These are phyloP conservation scores for Pseudococcus viburni DNA, from an alignment of 2,888 invertebrate species.

Conservation along the genomic window DNA sequence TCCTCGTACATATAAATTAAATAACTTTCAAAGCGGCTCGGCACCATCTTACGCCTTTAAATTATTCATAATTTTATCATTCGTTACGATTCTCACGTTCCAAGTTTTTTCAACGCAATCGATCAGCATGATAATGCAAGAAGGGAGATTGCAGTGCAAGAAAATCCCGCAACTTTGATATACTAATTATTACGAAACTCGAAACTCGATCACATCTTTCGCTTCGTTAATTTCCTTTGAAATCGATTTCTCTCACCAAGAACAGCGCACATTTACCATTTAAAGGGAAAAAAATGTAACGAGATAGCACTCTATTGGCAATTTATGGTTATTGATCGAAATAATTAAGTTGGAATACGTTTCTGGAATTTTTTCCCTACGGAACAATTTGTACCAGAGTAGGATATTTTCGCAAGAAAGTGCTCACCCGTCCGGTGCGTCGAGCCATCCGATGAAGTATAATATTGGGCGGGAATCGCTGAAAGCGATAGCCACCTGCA, in stretches of 20 bases:
- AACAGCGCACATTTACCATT: constrained; percentile 1
- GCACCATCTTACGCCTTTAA: neutral
- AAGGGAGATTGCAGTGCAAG: neutral
- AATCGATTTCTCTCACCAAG: constrained; percentile 3
- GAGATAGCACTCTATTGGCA: constrained; percentile 48
- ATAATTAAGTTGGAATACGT: constrained; percentile 61
- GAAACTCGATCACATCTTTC: constrained; percentile 29
- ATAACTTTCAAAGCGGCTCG: neutral
- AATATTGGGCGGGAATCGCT: constrained; percentile 60
- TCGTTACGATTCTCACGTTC: constrained; percentile 37
- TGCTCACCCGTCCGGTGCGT: neutral
- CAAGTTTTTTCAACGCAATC: neutral
- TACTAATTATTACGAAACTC: constrained; percentile 36
- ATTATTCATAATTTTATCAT: constrained; percentile 37
- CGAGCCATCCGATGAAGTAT: constrained; percentile 42
- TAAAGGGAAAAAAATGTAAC: constrained; percentile 21
- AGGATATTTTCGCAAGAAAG: constrained; percentile 21
- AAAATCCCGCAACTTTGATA: neutral
- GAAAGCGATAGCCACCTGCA: constrained; percentile 64
- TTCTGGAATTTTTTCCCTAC: constrained; percentile 45
- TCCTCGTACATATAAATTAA: neutral
- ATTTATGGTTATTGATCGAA: constrained; percentile 65
- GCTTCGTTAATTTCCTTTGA: constrained; percentile 47
- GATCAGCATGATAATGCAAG: neutral
- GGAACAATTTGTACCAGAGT: constrained; percentile 9